Evolutionary conservation across 1,140 invertebrate species (phyloP).

Genomic region (Drosophila littoralis): DNA sequence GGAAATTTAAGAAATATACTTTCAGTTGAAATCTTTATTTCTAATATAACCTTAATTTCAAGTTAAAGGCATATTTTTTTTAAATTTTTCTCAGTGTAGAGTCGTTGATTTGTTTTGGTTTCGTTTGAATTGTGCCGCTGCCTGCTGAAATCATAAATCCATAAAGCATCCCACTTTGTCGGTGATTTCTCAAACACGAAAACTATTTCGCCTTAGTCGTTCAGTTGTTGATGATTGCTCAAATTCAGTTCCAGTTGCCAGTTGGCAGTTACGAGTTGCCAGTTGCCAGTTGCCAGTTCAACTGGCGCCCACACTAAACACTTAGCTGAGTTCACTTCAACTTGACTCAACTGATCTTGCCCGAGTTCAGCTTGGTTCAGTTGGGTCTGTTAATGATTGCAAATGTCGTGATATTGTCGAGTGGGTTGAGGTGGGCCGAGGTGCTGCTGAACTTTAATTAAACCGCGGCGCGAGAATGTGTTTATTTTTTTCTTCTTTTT

Average conservation of each 20-base stretch:
- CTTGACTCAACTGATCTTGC: slow-evolving; percentile 1
- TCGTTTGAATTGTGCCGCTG: slow-evolving; percentile 57
- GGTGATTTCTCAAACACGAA: slow-evolving; percentile 57
- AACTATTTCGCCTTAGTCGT: slow-evolving; percentile 40
- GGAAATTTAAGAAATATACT: too few relatives aligned
- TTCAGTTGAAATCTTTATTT: too few relatives aligned
- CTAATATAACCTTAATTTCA: too few relatives aligned
- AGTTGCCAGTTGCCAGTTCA: slow-evolving; percentile 4
- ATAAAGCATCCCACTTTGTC: slow-evolving; percentile 56
- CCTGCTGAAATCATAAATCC: slow-evolving; percentile 54
- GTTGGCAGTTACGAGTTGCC: neutral
- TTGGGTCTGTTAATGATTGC: slow-evolving; percentile 52
- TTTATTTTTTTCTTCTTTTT: neutral
- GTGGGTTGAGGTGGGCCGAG: slow-evolving; percentile 44
- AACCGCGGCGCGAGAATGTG: slow-evolving; percentile 28
- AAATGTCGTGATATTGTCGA: slow-evolving; percentile 60
- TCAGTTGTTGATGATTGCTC: slow-evolving; percentile 29
- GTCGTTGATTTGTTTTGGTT: slow-evolving; percentile 39
- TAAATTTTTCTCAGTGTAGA: slow-evolving; percentile 22
- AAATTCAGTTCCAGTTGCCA: slow-evolving; percentile 16
- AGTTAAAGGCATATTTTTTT: too few relatives aligned
- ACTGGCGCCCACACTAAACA: slow-evolving; percentile 28
- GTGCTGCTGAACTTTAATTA: slow-evolving; percentile 63
- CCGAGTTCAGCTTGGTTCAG: slow-evolving; percentile 14
- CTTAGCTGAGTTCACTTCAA: slow-evolving; percentile 12